Conservation (phyloP, 2,888 invertebrate species). For the Cataglyphis cursor region DNA sequence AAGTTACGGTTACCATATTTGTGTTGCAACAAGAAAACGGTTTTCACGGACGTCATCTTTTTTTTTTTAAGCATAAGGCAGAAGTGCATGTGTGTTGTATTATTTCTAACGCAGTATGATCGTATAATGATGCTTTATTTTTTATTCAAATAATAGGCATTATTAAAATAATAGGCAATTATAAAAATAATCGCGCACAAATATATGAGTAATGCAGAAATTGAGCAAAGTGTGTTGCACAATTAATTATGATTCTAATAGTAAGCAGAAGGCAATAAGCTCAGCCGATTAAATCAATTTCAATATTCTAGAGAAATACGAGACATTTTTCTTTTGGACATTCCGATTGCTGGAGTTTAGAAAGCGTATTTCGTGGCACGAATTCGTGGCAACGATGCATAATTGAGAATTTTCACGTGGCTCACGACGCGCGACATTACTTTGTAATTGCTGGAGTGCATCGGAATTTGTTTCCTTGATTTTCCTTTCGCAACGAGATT, state of each 20-base stretch:
- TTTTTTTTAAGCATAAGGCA: background rate
- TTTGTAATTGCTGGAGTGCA: slow-evolving; percentile 45
- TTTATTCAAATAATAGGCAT: background rate
- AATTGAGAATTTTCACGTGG: slow-evolving; percentile 55
- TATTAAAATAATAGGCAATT: too few species aligned
- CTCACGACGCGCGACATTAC: slow-evolving; percentile 45
- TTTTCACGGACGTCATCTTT: slow-evolving; percentile 17
- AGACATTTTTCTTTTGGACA: slow-evolving; percentile 42
- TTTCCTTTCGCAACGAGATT: slow-evolving; percentile 34
- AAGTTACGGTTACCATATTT: slow-evolving; percentile 45
- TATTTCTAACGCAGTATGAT: slow-evolving; percentile 7
- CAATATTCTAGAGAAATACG: slow-evolving; percentile 16
- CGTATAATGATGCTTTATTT: slow-evolving; percentile 1
- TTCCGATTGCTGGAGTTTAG: slow-evolving; percentile 30
- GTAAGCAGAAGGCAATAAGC: background rate
- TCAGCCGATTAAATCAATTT: background rate
- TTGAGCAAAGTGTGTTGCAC: background rate
- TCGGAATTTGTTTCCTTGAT: slow-evolving; percentile 42
- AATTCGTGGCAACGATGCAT: slow-evolving; percentile 38
- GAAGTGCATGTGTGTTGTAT: background rate
- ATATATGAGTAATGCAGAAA: background rate
- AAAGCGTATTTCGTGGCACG: slow-evolving; percentile 46
- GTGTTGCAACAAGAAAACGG: slow-evolving; percentile 15
- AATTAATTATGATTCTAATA: background rate
- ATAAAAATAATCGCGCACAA: background rate